A percentile compares a stretch with the other conserved stretches of the same genome.
phyloP scores from a whole-genome alignment of 1,140 invertebrate genomes.

The Hylaeus anthracinus region DNA sequence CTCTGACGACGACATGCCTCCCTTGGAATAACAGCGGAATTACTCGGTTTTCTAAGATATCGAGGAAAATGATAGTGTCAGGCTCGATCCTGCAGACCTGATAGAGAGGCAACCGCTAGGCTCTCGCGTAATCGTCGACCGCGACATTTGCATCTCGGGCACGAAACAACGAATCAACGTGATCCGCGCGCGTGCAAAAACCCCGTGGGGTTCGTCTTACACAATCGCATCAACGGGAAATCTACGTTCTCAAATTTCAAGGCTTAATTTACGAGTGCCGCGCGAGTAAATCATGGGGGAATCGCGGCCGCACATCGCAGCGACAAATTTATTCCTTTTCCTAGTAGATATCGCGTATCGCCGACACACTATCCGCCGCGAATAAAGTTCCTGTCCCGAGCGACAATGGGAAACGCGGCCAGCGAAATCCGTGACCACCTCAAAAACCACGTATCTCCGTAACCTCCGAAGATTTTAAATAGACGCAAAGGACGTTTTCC shows the following conservation, averaged over 20 bases:
- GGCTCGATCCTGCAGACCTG: too few relatives aligned
- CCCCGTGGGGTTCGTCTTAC: constrained; percentile 35
- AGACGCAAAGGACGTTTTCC: too few relatives aligned
- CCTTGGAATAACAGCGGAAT: too few relatives aligned
- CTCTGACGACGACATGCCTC: too few relatives aligned
- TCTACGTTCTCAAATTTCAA: constrained; percentile 51
- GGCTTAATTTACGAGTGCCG: constrained; percentile 47
- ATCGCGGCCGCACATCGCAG: constrained; percentile 31
- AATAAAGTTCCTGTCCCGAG: constrained; percentile 4
- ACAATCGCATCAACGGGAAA: constrained; percentile 51
- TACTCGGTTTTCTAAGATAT: too few relatives aligned
- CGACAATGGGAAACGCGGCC: constrained; percentile 28
- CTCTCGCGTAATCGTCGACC: constrained; percentile 32
- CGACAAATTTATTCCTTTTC: constrained; percentile 52
- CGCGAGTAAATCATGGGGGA: constrained; percentile 35
- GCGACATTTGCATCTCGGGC: constrained; percentile 44
- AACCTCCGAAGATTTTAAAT: too few relatives aligned
- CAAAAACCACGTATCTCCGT: neutral
- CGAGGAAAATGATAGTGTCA: too few relatives aligned
- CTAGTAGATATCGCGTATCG: constrained; percentile 51
- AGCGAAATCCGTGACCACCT: neutral
- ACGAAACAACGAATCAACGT: constrained; percentile 41
- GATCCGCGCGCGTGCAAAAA: constrained; percentile 34
- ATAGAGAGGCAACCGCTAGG: too few relatives aligned
- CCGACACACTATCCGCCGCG: constrained; percentile 32